Evolutionary conservation across 2,888 invertebrate species (phyloP), one percentile per base, ranked within the genome.

Genomic region (Himalopsyche japonica): DNA sequence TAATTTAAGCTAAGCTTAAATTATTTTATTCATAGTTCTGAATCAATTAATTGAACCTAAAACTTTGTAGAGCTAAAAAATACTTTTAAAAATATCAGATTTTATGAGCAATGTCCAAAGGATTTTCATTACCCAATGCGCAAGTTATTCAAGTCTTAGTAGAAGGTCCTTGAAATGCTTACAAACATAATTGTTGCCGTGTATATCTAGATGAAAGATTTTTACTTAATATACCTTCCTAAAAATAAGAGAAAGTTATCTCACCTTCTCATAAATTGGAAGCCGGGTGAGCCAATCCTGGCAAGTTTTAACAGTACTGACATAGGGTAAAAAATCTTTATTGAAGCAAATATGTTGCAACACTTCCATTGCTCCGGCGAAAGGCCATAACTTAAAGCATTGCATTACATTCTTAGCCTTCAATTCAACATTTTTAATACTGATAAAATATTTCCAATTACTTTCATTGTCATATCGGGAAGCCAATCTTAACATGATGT

Each of bases 191-290:
- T 8, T 37, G 37, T 10, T 5, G 37, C 2, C 37, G 10, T n/a
- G n/a, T n/a, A n/a, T n/a, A n/a, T n/a, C n/a, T n/a, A n/a, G n/a
- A n/a, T n/a, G n/a, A n/a, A n/a, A n/a, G n/a, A n/a, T n/a, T n/a
- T n/a, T n/a, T n/a, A n/a, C n/a, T n/a, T n/a, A n/a, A n/a, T n/a
- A n/a, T n/a, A n/a, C n/a, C n/a, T n/a, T n/a, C n/a, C n/a, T n/a
- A n/a, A n/a, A n/a, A n/a, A n/a, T n/a, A n/a, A n/a, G n/a, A n/a
- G n/a, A n/a, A n/a, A n/a, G n/a, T n/a, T n/a, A n/a, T n/a, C 10
- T 70, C 15, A 94, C 94, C 92, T 93, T 91, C 84, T 94, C 93
- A 88, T 95, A 95, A 1, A 95, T 90, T 78, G 93, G 93, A 87
- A 95, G 94, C 88, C 93, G 93, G n/a, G 92, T 89, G 86, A 94